These are phyloP conservation scores for Rhincodon typus DNA, from an alignment of 2,797 vertebrate species.

Conservation along the genomic window DNA sequence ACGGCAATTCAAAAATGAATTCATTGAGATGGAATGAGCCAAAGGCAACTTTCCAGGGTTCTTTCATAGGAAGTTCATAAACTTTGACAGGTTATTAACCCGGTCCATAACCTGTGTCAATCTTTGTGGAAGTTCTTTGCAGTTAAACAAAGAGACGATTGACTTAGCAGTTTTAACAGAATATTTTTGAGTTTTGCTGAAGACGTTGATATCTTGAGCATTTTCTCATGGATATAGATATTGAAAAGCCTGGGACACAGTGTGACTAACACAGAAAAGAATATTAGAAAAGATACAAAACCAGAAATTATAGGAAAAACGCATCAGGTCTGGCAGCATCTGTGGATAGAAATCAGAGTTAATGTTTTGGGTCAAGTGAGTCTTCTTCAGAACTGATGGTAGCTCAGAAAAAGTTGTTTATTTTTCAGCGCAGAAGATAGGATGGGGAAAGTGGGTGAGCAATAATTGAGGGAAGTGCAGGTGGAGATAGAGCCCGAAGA, in stretches of 20 bases:
- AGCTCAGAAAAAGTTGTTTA: too few relatives aligned
- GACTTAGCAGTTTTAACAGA: neutral
- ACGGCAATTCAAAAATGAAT: conserved; percentile 17
- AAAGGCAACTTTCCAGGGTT: neutral
- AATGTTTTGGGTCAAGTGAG: too few relatives aligned
- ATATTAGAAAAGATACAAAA: neutral
- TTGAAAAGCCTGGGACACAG: neutral
- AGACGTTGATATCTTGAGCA: neutral
- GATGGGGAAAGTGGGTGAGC: too few relatives aligned
- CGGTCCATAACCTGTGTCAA: neutral
- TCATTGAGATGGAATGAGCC: neutral
- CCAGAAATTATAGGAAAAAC: too few relatives aligned
- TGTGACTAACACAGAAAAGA: neutral
- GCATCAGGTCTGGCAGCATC: too few relatives aligned
- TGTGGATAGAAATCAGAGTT: too few relatives aligned
- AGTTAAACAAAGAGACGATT: neutral
- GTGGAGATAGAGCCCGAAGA: too few relatives aligned
- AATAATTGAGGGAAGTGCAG: too few relatives aligned
- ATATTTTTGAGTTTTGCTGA: neutral
- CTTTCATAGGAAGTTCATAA: neutral
- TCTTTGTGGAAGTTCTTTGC: neutral
- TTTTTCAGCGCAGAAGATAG: too few relatives aligned
- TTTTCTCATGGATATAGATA: neutral
- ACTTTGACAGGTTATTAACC: neutral
- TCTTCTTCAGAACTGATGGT: too few relatives aligned